Evolutionary conservation across 2,113 vertebrate genomes (phyloP), one percentile per base, ranked within the genome.

Genomic region (Phalacrocorax pelagicus): DNA sequence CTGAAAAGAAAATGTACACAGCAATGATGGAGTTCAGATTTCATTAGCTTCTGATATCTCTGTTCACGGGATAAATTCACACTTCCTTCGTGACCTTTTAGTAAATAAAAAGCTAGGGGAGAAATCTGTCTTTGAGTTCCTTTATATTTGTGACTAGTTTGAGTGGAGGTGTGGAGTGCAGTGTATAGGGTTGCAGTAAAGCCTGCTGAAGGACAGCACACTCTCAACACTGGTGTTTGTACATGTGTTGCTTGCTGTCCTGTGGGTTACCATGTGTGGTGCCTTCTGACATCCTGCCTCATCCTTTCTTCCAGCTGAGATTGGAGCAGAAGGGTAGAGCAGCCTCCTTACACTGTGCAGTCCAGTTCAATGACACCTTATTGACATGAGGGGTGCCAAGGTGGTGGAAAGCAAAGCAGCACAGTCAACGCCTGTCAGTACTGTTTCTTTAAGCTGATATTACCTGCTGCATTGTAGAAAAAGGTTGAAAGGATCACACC

Each of bases 61-160:
- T 94, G 73, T 90, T 98, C 88, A 87, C 83, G 85, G 74, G 30
- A 54, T 72, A 94, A 88, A 95, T 15, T 94, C 81, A 79, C 75
- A 89, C 89, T 97, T 98, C 85, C 27, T 89, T 69, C 46, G 83
- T 97, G 97, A 98, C 97, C 98, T 98, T 98, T 98, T 81, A 96
- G 81, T 79, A 96, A 97, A 97, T 97, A 86, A 83, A 89, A 44
- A 96, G 70, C 90, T 67, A 5, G 77, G 52, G 34, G 59, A 71
- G 61, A 70, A 93, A 93, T 94, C 62, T 91, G 63, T 94, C 77
- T 87, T 78, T 93, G 74, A 34, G 62, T 34, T 86, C 51, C 44
- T 91, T 96, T 94, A 69, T 49, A 15, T 87, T 88, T 92, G 59
- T 54, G 84, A 51, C 63, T 96, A 96, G 97, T 94, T 93, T 81